These are phyloP conservation scores for Diplazon laetatorius DNA, from an alignment of 2,888 invertebrate genomes.

Conservation along the genomic window DNA sequence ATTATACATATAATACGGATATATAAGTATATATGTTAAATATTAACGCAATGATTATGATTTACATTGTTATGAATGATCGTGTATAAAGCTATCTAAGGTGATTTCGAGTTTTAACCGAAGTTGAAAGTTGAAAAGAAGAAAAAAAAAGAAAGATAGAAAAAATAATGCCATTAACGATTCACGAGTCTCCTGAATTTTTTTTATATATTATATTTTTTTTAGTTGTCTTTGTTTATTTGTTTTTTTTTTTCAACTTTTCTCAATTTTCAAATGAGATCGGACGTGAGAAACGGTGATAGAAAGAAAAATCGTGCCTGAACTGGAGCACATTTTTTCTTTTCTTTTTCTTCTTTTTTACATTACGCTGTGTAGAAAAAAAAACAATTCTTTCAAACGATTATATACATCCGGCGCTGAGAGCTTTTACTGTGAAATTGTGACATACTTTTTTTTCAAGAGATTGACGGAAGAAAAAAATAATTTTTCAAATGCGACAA, in stretches of 20 bases:
- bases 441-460: conserved; percentile 67
- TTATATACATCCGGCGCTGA: conserved; percentile 28
- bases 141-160: too few species aligned
- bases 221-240: conserved; percentile 19
- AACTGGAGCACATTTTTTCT: conserved; percentile 44
- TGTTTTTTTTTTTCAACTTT: too few species aligned
- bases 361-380: conserved; percentile 41
- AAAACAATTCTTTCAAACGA: conserved; percentile 45
- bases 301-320: conserved; percentile 10
- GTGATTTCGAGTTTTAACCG: conserved; percentile 82
- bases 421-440: conserved; percentile 67
- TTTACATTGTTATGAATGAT: conserved; percentile 82
- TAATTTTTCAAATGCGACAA: conserved; percentile 34
- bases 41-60: conserved; percentile 82
- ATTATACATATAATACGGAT: conserved; percentile 80
- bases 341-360: conserved; percentile 49
- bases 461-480: too few species aligned
- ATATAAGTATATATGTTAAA: conserved; percentile 82
- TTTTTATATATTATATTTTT: too few species aligned
- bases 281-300: conserved; percentile 18
- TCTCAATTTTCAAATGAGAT: conserved; percentile 38
- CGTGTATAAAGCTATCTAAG: conserved; percentile 82
- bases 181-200: conserved; percentile 74
- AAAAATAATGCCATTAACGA: conserved; percentile 80
- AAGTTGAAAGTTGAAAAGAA: conserved; percentile 77